phyloP scores from a whole-genome alignment of 2,888 invertebrate genomes.

The Nowickia ferox region DNA sequence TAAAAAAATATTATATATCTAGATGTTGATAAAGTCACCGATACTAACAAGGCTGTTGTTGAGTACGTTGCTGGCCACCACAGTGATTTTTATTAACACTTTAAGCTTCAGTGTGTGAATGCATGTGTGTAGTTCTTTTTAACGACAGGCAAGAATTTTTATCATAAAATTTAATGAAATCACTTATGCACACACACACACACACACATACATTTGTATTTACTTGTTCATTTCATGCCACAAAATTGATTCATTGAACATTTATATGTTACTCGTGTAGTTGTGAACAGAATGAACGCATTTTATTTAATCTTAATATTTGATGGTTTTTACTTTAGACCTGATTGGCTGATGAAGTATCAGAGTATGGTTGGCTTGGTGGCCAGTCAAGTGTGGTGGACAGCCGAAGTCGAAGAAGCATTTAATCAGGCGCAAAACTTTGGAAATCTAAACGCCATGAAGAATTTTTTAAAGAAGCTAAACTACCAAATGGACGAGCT shows the following conservation, averaged over 20 bases:
- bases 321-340: constrained; percentile 83
- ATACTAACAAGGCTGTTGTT: constrained; percentile 28
- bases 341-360: constrained; percentile 94
- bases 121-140: constrained; percentile 26
- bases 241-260: constrained; percentile 63
- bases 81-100: constrained; percentile 62
- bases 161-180: constrained; percentile 68
- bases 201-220: neutral
- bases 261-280: constrained; percentile 10
- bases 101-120: constrained; percentile 25
- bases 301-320: constrained; percentile 23
- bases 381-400: constrained; percentile 97
- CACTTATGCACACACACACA: constrained; percentile 8
- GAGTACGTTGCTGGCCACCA: constrained; percentile 52
- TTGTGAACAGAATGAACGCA: constrained; percentile 1
- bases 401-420: constrained; percentile 96
- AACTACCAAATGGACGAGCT: constrained; percentile 93
- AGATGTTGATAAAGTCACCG: constrained; percentile 19
- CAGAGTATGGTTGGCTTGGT: constrained; percentile 94
- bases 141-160: constrained; percentile 42
- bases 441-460: constrained; percentile 94
- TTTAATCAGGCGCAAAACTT: constrained; percentile 86
- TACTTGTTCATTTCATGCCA: constrained; percentile 11
- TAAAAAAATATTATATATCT: neutral
- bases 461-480: constrained; percentile 90